A percentile compares a stretch with the other conserved stretches of the same genome.
phyloP scores from a whole-genome alignment of 2,113 vertebrate species.

The Picathartes gymnocephalus region DNA sequence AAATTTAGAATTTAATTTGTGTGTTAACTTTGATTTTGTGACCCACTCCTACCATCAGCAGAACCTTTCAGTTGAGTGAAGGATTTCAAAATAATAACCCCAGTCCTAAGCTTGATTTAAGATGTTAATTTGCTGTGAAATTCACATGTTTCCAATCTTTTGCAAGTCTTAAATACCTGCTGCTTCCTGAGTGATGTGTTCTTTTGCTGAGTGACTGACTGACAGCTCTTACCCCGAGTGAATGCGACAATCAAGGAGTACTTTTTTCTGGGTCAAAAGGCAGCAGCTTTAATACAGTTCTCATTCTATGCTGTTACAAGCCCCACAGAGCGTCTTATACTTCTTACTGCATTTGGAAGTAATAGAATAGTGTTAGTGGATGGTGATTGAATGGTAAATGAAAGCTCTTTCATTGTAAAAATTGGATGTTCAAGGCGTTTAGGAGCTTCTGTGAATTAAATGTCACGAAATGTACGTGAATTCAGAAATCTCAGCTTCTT shows the following conservation, averaged over 20 bases:
- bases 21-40: background rate
- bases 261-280: conserved; percentile 24
- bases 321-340: background rate
- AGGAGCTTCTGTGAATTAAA: background rate
- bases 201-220: background rate
- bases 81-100: background rate
- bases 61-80: background rate
- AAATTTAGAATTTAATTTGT: conserved; percentile 38
- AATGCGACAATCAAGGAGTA: conserved; percentile 10
- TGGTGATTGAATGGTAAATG: conserved; percentile 7
- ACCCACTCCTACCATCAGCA: background rate
- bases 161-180: background rate
- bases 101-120: background rate
- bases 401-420: conserved; percentile 22
- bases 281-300: background rate
- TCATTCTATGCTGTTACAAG: conserved; percentile 11
- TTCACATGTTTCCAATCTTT: background rate
- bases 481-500: background rate
- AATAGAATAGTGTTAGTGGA: background rate
- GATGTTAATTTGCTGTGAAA: conserved; percentile 2
- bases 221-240: background rate
- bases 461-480: background rate
- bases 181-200: background rate
- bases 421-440: conserved; percentile 3
- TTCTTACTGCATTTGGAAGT: background rate